phyloP scores from a whole-genome alignment of 1,140 invertebrate species.

The Nylanderia fulva region DNA sequence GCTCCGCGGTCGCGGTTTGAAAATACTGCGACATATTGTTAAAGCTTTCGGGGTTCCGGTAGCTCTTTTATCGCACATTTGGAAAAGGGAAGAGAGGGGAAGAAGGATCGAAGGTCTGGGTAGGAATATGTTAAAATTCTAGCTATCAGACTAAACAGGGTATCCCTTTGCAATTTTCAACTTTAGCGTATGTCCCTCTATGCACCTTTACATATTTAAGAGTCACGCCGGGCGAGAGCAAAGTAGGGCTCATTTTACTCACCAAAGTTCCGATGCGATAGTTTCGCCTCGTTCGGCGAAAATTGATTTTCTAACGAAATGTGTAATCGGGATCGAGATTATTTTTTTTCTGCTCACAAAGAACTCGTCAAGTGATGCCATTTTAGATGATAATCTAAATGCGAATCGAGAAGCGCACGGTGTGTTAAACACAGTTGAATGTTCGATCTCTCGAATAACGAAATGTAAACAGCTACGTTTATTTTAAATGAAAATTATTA shows the following conservation, averaged over 20 bases:
- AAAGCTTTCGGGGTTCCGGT: not conserved
- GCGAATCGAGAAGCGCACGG: not conserved
- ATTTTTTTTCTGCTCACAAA: conserved; percentile 7
- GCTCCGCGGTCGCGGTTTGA: not conserved
- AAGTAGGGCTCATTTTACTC: conserved; percentile 54
- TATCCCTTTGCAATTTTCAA: conserved; percentile 50
- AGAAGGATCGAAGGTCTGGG: not conserved
- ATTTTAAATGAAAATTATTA: not conserved
- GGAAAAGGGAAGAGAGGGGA: not conserved
- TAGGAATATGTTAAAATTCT: conserved; percentile 29
- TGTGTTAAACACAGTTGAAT: not conserved
- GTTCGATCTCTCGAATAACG: not conserved
- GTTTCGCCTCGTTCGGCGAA: not conserved
- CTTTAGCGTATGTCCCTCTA: not conserved
- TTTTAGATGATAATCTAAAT: conserved; percentile 39
- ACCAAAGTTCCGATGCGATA: conserved; percentile 16
- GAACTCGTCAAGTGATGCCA: conserved; percentile 1
- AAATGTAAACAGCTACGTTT: conserved; percentile 22
- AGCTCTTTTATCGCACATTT: not conserved
- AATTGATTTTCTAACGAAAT: conserved; percentile 61
- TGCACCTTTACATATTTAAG: conserved; percentile 57
- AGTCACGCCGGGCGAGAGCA: not conserved
- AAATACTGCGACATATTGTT: conserved; percentile 20
- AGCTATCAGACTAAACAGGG: conserved; percentile 28
- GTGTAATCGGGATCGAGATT: conserved; percentile 25